phyloP scores from a whole-genome alignment of 2,797 vertebrate species.

The Chiroxiphia lanceolata region DNA sequence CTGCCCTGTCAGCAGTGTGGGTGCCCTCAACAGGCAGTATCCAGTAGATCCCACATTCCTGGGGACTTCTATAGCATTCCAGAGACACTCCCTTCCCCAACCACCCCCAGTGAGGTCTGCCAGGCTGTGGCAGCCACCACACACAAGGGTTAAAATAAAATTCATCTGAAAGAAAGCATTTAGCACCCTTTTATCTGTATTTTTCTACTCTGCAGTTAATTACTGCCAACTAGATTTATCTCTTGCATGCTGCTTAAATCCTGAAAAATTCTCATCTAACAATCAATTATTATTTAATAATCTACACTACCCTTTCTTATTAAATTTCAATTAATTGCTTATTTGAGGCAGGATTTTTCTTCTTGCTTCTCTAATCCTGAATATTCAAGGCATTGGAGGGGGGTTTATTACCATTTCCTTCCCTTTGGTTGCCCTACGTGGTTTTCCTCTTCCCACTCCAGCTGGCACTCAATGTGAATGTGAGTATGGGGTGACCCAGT shows the following conservation, averaged over 20 bases:
- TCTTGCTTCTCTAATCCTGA: constrained; percentile 25
- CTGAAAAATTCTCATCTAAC: constrained; percentile 55
- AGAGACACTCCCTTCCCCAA: background rate
- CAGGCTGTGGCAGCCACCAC: background rate
- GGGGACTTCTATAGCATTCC: background rate
- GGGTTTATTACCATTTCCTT: background rate
- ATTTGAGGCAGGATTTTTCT: constrained; percentile 41
- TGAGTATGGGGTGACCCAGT: accelerated
- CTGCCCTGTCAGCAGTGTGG: background rate
- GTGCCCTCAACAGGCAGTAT: background rate
- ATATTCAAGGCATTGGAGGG: background rate
- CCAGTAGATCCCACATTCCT: background rate
- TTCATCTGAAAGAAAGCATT: constrained; percentile 23
- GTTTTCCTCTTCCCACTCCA: background rate
- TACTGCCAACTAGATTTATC: constrained; percentile 47
- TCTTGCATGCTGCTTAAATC: constrained; percentile 11
- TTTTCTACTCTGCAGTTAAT: constrained; percentile 43
- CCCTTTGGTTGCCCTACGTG: background rate
- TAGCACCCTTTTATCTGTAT: constrained; percentile 35
- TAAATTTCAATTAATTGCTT: constrained; percentile 68
- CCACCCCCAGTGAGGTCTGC: accelerated
- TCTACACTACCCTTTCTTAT: constrained; percentile 54
- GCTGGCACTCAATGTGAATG: background rate
- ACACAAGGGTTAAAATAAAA: constrained; percentile 30
- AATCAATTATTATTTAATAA: constrained; percentile 72